Base-by-base conservation (phyloP, 1,140 invertebrate species). In the Scaptomyza pallida region DNA sequence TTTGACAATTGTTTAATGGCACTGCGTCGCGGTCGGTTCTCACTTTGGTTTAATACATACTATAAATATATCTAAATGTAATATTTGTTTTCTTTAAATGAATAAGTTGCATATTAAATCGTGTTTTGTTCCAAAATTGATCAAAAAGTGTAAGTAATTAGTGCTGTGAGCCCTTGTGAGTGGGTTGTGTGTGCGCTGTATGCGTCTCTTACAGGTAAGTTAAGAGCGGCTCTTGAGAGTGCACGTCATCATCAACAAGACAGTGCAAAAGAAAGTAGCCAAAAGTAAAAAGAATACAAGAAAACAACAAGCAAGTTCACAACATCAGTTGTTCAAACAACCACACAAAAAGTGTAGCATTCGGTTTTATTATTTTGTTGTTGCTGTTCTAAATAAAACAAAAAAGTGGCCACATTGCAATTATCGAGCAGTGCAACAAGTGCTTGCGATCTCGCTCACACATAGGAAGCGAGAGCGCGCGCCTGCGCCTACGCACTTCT, bases 161-260 rank as follows among this genome's bases (percentile, higher is more conserved):
- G 52, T 67, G 55, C 17, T 23, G 51, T 55, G 19, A 12, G n/a
- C 33, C 33, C 12, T 12, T 37, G 33, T 37, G 33, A 37, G 3
- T 65, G 37, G 45, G 17, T 30, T 45, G 17, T 17, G 21, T 45
- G 17, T 17, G 21, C 37, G 16, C 45, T n/a, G 12, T 67, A 47
- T 60, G 35, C n/a, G 21, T 33, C 33, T 37, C 33, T 13, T 15
- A 40, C 50, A 67, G 69, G 54, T 67, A 72, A 72, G 68, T 71
- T 48, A 40, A 55, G 21, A 72, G 63, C 55, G 69, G 63, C 63
- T 67, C 69, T 67, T 33, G 41, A 55, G 63, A 55, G 63, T 67
- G 62, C 50, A 72, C 69, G 69, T 72, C 69, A 72, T 59, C 69
- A 72, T 59, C 63, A 72, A 40, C 40, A 50, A 19, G 19, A 37